Base-by-base conservation (phyloP, 2,797 vertebrate genomes). In the Poeciliopsis presidionis region DNA sequence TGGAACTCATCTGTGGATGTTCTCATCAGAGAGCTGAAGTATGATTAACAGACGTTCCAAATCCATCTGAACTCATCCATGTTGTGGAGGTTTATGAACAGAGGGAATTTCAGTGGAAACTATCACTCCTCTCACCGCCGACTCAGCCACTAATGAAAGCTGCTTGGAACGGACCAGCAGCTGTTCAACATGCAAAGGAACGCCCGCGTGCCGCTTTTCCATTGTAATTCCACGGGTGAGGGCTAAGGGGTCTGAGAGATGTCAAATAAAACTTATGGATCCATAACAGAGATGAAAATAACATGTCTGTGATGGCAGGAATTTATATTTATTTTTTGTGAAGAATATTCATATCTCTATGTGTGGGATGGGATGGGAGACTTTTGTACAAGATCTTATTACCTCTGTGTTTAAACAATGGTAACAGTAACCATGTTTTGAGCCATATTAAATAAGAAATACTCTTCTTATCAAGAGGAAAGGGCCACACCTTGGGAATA, bases 311-410 rank as follows among this genome's bases (percentile, higher is more conserved):
- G 65, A 90, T 87, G 71, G 91, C 92, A 90, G 75, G 79, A 81
- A 81, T 82, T 80, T 82, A 43, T 87, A 86, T 87, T 90, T 92
- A 87, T 91, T 86, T 70, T 86, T 89, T 53, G 76, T 88, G 87
- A 86, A 86, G 78, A 83, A 78, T 77, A 74, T 72, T 47, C 49
- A n/a, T 53, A 9, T 53, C 67, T 72, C 47, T 67, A 73, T 43
- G 63, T 59, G 75, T 12, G 73, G 47, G 51, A 82, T 3, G 13
- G 45, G 70, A 3, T 59, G 75, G 79, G 72, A 18, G 30, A 18
- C 30, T 61, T 61, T 91, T 94, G 91, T 94, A 95, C 91, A 92
- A 90, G 80, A 93, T 91, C 88, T 86, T 85, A 92, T 93, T 89
- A 93, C 92, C 89, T 93, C 89, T 93, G 86, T 92, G 90, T 91